These are phyloP conservation scores for Protobothrops mucrosquamatus DNA, from an alignment of 2,113 vertebrate genomes.

Conservation along the genomic window DNA sequence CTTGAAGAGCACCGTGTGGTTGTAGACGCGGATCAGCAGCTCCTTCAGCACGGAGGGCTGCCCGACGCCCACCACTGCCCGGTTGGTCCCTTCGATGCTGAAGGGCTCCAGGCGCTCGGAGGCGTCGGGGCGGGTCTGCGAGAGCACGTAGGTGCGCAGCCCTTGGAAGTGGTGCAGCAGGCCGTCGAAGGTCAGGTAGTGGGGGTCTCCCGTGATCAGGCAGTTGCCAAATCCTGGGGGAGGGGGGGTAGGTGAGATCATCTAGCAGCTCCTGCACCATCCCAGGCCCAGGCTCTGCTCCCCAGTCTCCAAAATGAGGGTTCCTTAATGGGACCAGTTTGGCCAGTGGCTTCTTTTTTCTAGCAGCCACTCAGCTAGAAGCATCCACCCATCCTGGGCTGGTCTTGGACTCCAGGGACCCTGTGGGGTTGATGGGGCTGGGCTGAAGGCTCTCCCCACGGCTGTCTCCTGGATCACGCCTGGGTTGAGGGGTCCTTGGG, in stretches of 20 bases:
- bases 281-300: neutral
- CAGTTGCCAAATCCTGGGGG: conserved; percentile 74
- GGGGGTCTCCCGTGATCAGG: conserved; percentile 63
- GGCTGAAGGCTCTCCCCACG: neutral
- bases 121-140: conserved; percentile 62
- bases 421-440: neutral
- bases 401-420: neutral
- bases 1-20: conserved; percentile 74
- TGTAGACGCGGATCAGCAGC: conserved; percentile 74
- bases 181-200: conserved; percentile 77
- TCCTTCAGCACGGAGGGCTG: conserved; percentile 60
- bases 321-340: neutral
- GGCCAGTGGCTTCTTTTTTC: neutral
- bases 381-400: neutral
- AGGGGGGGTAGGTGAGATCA: too few relatives aligned
- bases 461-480: neutral
- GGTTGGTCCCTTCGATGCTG: conserved; percentile 73
- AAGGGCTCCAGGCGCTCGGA: conserved; percentile 67
- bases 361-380: neutral
- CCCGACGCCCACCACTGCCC: neutral
- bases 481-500: neutral
- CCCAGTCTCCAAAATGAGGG: neutral
- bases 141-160: conserved; percentile 69
- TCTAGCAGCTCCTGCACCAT: neutral
- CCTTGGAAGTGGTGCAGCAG: conserved; percentile 75